Evolutionary conservation across 2,888 invertebrate species (phyloP).

Genomic region (Pyralis farinalis): DNA sequence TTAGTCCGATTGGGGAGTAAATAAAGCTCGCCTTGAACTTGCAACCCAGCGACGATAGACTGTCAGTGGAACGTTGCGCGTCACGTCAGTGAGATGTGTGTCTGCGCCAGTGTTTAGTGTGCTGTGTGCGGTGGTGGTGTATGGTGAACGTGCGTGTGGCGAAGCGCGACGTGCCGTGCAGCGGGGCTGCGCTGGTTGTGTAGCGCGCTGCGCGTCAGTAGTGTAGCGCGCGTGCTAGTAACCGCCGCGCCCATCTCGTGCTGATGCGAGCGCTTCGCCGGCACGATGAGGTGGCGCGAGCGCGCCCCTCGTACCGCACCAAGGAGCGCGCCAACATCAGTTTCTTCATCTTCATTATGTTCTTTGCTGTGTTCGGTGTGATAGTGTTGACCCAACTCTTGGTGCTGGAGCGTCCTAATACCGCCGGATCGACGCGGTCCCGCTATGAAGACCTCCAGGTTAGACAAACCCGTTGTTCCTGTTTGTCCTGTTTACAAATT

Average conservation of each 20-base stretch:
- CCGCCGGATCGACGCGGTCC: conserved; percentile 74
- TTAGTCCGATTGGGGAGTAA: conserved; percentile 20
- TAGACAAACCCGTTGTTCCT: conserved; percentile 17
- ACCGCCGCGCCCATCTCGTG: conserved; percentile 33
- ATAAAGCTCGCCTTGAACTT: conserved; percentile 25
- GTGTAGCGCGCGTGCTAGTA: conserved; percentile 32
- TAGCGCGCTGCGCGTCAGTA: conserved; percentile 23
- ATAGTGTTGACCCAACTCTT: conserved; percentile 93
- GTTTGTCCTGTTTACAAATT: conserved; percentile 13
- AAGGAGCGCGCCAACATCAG: conserved; percentile 93
- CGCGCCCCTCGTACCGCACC: conserved; percentile 76
- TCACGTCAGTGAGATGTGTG: conserved; percentile 17
- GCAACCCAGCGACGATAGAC: conserved; percentile 36
- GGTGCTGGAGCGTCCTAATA: conserved; percentile 73
- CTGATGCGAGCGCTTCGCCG: conserved; percentile 48
- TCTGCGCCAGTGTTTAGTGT: conserved; percentile 9
- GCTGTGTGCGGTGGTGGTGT: conserved; percentile 15
- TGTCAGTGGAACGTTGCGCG: conserved; percentile 35
- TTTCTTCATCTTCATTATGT: conserved; percentile 94
- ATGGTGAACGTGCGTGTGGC: too few species aligned
- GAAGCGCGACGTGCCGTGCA: not conserved
- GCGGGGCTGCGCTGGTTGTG: conserved; percentile 17
- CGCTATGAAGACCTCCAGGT: conserved; percentile 87
- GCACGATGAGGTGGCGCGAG: conserved; percentile 72
- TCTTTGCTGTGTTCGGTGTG: conserved; percentile 93